A percentile compares a stretch with the other conserved stretches of the same genome.
These are phyloP conservation scores for Chrysochloris asiatica DNA, from an alignment of 2,113 vertebrate genomes.

Conservation along the genomic window DNA sequence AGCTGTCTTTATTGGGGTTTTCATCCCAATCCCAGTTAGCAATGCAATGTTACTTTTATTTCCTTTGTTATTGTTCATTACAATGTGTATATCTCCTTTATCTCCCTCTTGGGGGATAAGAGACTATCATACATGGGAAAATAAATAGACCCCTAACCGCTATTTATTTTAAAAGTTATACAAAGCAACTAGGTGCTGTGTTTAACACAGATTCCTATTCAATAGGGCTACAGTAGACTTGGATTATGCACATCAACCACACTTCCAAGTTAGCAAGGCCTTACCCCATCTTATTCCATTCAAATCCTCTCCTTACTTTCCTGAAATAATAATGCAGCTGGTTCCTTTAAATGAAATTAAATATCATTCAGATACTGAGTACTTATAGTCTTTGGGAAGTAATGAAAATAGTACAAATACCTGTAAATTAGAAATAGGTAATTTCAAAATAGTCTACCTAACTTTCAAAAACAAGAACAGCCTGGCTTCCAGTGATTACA, in stretches of 20 bases:
- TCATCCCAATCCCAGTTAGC: not conserved
- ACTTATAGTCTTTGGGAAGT: not conserved
- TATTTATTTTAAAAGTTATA: not conserved
- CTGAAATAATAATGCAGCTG: not conserved
- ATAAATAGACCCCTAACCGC: not conserved
- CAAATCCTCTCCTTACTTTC: not conserved
- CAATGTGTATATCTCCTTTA: not conserved
- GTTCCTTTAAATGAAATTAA: not conserved
- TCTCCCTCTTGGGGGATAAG: not conserved
- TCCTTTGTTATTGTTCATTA: not conserved
- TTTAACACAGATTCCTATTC: not conserved
- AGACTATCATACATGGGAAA: not conserved
- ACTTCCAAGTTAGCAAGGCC: not conserved
- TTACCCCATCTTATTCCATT: not conserved
- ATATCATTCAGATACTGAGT: not conserved
- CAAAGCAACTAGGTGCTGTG: not conserved
- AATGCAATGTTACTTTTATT: not conserved
- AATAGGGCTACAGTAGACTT: not conserved
- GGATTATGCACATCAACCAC: not conserved
- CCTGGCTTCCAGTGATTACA: constrained; percentile 50
- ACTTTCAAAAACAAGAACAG: constrained; percentile 54
- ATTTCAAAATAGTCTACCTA: constrained; percentile 29
- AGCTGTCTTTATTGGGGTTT: not conserved
- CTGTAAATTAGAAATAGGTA: not conserved
- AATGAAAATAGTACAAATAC: not conserved